Evolutionary conservation across 2,797 vertebrate species (phyloP).

Genomic region (Allenopithecus nigroviridis): DNA sequence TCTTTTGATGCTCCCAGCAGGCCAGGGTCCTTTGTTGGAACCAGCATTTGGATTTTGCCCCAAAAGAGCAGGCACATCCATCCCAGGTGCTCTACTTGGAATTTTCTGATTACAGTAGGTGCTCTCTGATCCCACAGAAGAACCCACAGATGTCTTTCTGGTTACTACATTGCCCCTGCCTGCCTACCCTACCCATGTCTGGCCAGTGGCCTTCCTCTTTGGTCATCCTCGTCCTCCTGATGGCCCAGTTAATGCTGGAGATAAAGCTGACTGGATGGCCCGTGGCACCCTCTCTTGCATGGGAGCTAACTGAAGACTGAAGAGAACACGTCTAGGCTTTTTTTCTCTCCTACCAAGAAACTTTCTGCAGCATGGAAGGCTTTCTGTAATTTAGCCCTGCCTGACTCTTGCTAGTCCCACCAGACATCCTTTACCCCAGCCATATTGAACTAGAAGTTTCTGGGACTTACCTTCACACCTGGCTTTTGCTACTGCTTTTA

Average conservation of each 20-base stretch:
- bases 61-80: conserved; percentile 94
- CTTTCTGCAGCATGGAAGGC: rapidly evolving
- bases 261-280: background rate
- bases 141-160: conserved; percentile 85
- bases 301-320: background rate
- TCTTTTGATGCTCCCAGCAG: conserved; percentile 93
- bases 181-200: no score
- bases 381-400: no score
- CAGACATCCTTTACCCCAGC: no score
- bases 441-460: background rate
- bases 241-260: background rate
- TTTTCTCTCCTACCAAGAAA: no score
- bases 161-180: background rate
- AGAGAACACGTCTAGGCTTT: no score
- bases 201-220: no score
- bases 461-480: background rate
- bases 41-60: conserved; percentile 94
- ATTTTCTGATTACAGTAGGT: conserved; percentile 84
- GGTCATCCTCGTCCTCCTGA: background rate
- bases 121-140: conserved; percentile 80
- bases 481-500: background rate
- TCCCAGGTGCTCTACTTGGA: conserved; percentile 87
- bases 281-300: no score
- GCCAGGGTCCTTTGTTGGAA: conserved; percentile 91
- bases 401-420: background rate